Conservation (phyloP, 2,113 vertebrate genomes). For the Dipodomys stephensi region DNA sequence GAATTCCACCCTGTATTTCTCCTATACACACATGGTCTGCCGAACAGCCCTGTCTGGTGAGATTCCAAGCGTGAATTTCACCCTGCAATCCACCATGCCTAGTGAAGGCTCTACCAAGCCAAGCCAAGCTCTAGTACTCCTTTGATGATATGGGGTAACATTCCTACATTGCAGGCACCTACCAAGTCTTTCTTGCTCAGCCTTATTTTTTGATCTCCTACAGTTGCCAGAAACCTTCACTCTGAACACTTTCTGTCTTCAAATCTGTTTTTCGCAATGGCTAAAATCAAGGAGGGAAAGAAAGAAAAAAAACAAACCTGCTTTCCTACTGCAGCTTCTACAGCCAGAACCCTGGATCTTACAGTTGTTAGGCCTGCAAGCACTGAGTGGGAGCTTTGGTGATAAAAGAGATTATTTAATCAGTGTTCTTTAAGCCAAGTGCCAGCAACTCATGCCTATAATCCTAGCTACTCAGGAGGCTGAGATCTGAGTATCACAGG, state of each 20-base stretch:
- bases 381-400: not conserved
- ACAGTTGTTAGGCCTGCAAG: not conserved
- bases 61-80: constrained; percentile 5
- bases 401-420: not conserved
- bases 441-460: too few relatives aligned
- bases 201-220: not conserved
- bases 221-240: not conserved
- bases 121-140: not conserved
- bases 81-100: not conserved
- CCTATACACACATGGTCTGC: constrained; percentile 98
- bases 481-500: too few relatives aligned
- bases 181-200: not conserved
- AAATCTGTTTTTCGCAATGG: constrained; percentile 49
- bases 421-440: not conserved
- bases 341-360: not conserved
- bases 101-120: too few relatives aligned
- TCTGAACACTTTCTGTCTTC: not conserved
- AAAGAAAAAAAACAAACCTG: not conserved
- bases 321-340: not conserved
- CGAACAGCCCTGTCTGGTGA: constrained; percentile 95
- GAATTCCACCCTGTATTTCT: constrained; percentile 97
- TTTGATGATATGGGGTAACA: not conserved
- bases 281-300: not conserved
- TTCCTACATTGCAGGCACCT: not conserved
- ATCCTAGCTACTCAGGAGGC: too few relatives aligned